phyloP scores from a whole-genome alignment of 2,113 vertebrate species.

The Mesocricetus auratus region DNA sequence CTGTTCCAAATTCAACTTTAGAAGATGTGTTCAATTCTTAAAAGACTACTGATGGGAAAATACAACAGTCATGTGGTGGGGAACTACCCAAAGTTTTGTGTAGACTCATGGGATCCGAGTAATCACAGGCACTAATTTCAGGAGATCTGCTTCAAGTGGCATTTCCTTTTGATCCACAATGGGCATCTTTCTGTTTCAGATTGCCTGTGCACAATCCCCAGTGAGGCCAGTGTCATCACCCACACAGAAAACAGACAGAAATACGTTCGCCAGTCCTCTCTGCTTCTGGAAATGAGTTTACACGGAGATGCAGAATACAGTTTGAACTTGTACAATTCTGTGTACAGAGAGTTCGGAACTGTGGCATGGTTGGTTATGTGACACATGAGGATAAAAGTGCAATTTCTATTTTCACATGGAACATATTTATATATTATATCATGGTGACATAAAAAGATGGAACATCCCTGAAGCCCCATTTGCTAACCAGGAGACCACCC shows the following conservation, averaged over 20 bases:
- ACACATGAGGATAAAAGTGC: not conserved
- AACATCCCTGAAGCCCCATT: not conserved
- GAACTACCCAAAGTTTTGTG: slow-evolving; percentile 73
- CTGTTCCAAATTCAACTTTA: slow-evolving; percentile 53
- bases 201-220: slow-evolving; percentile 26
- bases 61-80: slow-evolving; percentile 43
- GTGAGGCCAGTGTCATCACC: not conserved
- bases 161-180: slow-evolving; percentile 63
- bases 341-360: not conserved
- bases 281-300: slow-evolving; percentile 59
- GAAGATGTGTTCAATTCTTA: slow-evolving; percentile 38
- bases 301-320: not conserved
- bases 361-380: not conserved
- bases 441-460: not conserved
- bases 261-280: not conserved
- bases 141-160: slow-evolving; percentile 54
- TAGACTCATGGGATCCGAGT: slow-evolving; percentile 60
- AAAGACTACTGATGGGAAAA: slow-evolving; percentile 53
- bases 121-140: slow-evolving; percentile 63
- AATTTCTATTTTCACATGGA: slow-evolving; percentile 34
- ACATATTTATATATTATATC: not conserved
- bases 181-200: slow-evolving; percentile 70
- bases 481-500: not conserved
- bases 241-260: slow-evolving; percentile 6
- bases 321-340: not conserved